Evolutionary conservation across 2,113 vertebrate species (phyloP), one percentile per base, ranked within the genome.

Genomic region (Leptosomus discolor): DNA sequence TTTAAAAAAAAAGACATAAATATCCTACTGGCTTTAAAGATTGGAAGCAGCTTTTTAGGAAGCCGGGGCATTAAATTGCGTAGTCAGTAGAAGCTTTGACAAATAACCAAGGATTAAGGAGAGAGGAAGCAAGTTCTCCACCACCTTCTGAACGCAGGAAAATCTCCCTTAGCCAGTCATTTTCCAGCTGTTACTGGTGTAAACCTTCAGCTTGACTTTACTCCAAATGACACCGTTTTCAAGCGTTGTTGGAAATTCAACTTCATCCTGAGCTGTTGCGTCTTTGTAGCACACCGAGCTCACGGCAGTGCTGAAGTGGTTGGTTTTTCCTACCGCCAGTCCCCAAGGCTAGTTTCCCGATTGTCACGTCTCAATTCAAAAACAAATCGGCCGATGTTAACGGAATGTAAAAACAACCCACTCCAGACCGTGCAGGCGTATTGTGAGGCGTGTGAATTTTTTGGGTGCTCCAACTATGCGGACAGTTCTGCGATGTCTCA

Each of bases 361-460:
- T 95, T 71, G 93, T 97, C 77, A 1, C 53, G 75, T 94, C 87
- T 92, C 88, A 48, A 75, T 90, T 94, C 45, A 68, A 95, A 74
- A 96, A 94, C 91, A 74, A 95, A 63, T 39, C 45, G 63, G 79
- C 82, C 67, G 78, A 46, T 95, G 88, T 96, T 94, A n/a, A 90
- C 85, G 53, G 96, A 96, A 95, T 85, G 92, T 96, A 95, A 94
- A 90, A 94, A 70, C 95, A 95, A 79, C 91, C 97, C 97, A 97
- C 97, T 98, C 97, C 98, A 97, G 97, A 87, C 97, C 89, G 69
- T 20, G 88, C 92, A 90, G 90, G 90, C 97, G 94, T 96, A 53
- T 96, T 61, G 95, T 94, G 96, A 97, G 95, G 96, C 95, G 51
- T 78, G 96, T 60, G 92, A 53, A 65, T 43, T 54, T 94, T 95